These are phyloP conservation scores for Diprion similis DNA, from an alignment of 1,140 invertebrate species.

Conservation along the genomic window DNA sequence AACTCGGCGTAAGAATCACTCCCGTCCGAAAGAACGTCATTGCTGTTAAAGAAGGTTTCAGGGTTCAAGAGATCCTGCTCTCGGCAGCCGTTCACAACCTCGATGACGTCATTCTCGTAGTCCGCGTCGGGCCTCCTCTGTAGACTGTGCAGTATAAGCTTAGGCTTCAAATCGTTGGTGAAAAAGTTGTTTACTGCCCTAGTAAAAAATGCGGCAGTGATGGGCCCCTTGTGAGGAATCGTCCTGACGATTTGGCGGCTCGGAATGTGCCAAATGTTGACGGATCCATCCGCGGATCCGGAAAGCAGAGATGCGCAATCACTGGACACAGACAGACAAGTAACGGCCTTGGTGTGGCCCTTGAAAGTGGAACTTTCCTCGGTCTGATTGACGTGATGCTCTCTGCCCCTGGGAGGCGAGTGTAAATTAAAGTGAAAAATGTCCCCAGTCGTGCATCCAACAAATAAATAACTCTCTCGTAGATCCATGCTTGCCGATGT, in stretches of 20 bases:
- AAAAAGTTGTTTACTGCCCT: conserved; percentile 59
- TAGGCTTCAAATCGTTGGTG: conserved; percentile 52
- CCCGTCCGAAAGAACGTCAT: neutral
- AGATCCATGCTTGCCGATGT: conserved; percentile 74
- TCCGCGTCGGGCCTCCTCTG: conserved; percentile 50
- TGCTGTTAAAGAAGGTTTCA: conserved; percentile 15
- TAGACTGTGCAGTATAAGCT: conserved; percentile 46
- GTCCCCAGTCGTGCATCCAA: conserved; percentile 74
- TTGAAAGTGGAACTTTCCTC: conserved; percentile 54
- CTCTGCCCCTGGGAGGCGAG: conserved; percentile 69
- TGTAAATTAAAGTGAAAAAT: conserved; percentile 74
- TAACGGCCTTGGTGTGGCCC: conserved; percentile 73
- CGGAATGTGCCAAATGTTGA: conserved; percentile 81
- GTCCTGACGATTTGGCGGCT: conserved; percentile 75
- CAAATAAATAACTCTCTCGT: conserved; percentile 74
- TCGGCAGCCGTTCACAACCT: conserved; percentile 34
- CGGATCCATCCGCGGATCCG: conserved; percentile 74
- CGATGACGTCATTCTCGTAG: conserved; percentile 38
- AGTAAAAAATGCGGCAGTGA: conserved; percentile 74
- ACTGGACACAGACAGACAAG: conserved; percentile 73
- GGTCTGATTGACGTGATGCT: conserved; percentile 65
- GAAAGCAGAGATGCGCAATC: conserved; percentile 75
- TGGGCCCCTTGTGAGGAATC: conserved; percentile 73
- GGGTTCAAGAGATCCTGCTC: conserved; percentile 12
- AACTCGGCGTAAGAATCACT: conserved; percentile 31